A percentile compares a stretch with the other conserved stretches of the same genome.
These are phyloP conservation scores for Serranus cabrilla DNA, from an alignment of 2,797 vertebrate genomes.

Conservation along the genomic window DNA sequence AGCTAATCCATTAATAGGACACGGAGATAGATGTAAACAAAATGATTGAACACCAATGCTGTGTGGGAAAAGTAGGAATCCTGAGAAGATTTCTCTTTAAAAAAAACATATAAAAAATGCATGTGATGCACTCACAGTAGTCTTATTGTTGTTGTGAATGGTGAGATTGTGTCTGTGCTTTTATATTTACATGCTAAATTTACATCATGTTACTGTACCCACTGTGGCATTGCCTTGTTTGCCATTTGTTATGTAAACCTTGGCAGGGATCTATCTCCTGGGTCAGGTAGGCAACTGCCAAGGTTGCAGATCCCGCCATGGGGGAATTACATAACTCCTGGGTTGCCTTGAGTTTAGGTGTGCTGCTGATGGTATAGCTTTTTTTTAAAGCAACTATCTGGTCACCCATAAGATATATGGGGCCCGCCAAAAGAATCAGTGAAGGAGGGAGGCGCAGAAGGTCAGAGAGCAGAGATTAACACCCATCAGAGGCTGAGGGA, in stretches of 20 bases:
- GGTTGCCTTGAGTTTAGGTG: slow-evolving; percentile 52
- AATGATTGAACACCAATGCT: slow-evolving; percentile 22
- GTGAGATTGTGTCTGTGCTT: slow-evolving; percentile 7
- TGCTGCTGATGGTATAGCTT: slow-evolving; percentile 39
- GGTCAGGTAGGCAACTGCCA: slow-evolving; percentile 77
- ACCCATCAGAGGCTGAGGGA: slow-evolving; percentile 43
- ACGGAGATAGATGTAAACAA: slow-evolving; percentile 60
- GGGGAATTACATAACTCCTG: slow-evolving; percentile 78
- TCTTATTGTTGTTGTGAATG: background rate
- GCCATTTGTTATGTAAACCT: slow-evolving; percentile 81
- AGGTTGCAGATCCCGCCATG: slow-evolving; percentile 70
- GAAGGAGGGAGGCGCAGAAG: slow-evolving; percentile 36
- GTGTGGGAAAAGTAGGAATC: slow-evolving; percentile 17
- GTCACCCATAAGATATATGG: slow-evolving; percentile 59
- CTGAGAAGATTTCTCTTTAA: background rate
- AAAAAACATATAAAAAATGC: background rate
- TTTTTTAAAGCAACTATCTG: slow-evolving; percentile 56
- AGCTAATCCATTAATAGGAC: slow-evolving; percentile 58
- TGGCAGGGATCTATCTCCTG: slow-evolving; percentile 65
- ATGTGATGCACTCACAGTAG: background rate
- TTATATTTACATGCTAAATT: slow-evolving; percentile 28
- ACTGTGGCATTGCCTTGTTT: slow-evolving; percentile 50
- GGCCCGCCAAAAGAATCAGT: slow-evolving; percentile 5
- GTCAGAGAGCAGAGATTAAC: slow-evolving; percentile 64
- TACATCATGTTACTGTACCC: slow-evolving; percentile 31